phyloP scores from a whole-genome alignment of 2,888 invertebrate species.

The Standfussiana lucernea region DNA sequence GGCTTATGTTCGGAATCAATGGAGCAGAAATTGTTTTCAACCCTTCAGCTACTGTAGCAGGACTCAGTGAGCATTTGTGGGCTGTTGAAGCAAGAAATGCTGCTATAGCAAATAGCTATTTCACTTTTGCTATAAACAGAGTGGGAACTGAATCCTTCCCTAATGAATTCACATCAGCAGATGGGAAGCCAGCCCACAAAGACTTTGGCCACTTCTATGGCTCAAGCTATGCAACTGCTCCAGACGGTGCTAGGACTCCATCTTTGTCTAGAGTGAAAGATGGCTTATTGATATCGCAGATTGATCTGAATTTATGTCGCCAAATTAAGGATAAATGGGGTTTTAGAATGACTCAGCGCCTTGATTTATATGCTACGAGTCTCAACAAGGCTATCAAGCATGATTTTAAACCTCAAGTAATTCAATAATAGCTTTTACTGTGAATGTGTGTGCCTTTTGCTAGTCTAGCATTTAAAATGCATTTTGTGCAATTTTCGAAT shows the following conservation, averaged over 20 bases:
- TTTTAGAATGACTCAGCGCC: slow-evolving; percentile 98
- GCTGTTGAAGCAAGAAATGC: slow-evolving; percentile 98
- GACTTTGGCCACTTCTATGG: slow-evolving; percentile 99
- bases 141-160: slow-evolving; percentile 97
- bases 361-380: slow-evolving; percentile 96
- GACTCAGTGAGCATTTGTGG: slow-evolving; percentile 98
- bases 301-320: slow-evolving; percentile 98
- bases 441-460: not conserved
- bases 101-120: slow-evolving; percentile 99
- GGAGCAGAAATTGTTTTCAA: slow-evolving; percentile 99
- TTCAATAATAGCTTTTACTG: slow-evolving; percentile 60
- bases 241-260: slow-evolving; percentile 98
- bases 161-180: slow-evolving; percentile 88
- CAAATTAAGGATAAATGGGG: slow-evolving; percentile 99
- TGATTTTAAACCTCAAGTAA: slow-evolving; percentile 82
- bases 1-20: slow-evolving; percentile 99
- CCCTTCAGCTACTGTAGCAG: slow-evolving; percentile 98
- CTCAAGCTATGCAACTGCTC: slow-evolving; percentile 98
- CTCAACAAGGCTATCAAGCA: slow-evolving; percentile 86
- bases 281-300: slow-evolving; percentile 96
- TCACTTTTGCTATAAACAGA: slow-evolving; percentile 97
- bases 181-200: slow-evolving; percentile 95
- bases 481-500: slow-evolving; percentile 2
- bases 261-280: slow-evolving; percentile 95
- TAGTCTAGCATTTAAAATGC: slow-evolving; percentile 27